Evolutionary conservation across 1,140 invertebrate genomes (phyloP).

Genomic region (Helicoverpa zea): DNA sequence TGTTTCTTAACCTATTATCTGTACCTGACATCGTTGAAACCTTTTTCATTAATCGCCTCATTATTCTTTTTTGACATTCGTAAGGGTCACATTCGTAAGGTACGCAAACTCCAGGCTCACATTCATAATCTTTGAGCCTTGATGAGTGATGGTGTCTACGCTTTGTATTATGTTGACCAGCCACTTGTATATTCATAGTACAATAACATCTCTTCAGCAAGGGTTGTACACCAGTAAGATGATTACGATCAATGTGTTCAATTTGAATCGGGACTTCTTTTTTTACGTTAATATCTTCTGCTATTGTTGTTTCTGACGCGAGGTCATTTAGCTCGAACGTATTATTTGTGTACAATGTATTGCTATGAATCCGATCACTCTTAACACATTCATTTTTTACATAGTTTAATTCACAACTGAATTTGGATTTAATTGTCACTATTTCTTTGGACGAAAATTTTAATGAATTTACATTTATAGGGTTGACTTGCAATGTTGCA

Average conservation of each 20-base stretch:
- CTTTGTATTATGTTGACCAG: not conserved
- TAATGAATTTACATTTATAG: not conserved
- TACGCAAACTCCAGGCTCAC: slow-evolving; percentile 50
- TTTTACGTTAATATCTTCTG: not conserved
- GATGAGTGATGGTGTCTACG: not conserved
- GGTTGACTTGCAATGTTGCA: not conserved
- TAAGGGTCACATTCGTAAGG: slow-evolving; percentile 51
- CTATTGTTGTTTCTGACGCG: not conserved
- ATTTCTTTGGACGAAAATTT: not conserved
- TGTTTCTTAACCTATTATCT: slow-evolving; percentile 1
- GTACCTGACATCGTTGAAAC: slow-evolving; percentile 25
- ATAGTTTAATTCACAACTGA: not conserved
- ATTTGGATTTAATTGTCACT: not conserved
- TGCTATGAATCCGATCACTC: not conserved
- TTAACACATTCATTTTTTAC: not conserved
- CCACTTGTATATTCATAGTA: slow-evolving; percentile 39
- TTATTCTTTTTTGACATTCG: slow-evolving; percentile 46
- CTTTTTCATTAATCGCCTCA: slow-evolving; percentile 18
- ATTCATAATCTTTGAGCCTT: slow-evolving; percentile 48
- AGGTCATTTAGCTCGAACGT: not conserved
- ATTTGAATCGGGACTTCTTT: not conserved
- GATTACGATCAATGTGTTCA: not conserved
- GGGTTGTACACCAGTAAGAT: slow-evolving; percentile 19
- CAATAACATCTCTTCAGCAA: slow-evolving; percentile 31
- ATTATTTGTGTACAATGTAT: not conserved